These are phyloP conservation scores for Melipona beecheii DNA, from an alignment of 2,888 invertebrate genomes.

Conservation along the genomic window DNA sequence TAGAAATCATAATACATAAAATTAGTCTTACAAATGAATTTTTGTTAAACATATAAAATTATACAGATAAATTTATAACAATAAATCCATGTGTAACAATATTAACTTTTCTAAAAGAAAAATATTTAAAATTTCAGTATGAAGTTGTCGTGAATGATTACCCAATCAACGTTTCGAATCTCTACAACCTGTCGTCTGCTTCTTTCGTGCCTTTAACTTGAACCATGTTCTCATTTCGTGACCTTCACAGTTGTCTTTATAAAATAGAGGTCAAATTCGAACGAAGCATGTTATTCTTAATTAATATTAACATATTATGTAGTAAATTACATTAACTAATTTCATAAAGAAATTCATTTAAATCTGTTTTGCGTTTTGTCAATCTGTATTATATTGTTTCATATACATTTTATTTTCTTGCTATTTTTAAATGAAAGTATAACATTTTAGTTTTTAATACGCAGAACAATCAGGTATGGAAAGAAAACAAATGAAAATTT, in stretches of 20 bases:
- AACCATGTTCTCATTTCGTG: constrained; percentile 61
- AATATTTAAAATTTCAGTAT: constrained; percentile 24
- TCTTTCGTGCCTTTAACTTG: constrained; percentile 33
- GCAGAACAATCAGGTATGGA: constrained; percentile 46
- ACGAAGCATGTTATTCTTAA: constrained; percentile 42
- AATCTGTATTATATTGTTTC: constrained; percentile 10
- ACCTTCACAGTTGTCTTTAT: constrained; percentile 75
- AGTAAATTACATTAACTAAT: constrained; percentile 31
- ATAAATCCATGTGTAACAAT: not conserved
- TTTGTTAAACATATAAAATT: not conserved
- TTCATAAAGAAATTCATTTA: not conserved
- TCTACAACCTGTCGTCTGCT: constrained; percentile 52
- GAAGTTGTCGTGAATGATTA: constrained; percentile 38
- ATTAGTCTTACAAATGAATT: not conserved
- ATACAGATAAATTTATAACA: not conserved
- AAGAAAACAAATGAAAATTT: not conserved
- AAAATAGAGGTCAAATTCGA: constrained; percentile 78
- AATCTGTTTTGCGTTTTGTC: not conserved
- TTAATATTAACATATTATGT: constrained; percentile 20
- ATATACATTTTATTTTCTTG: constrained; percentile 4
- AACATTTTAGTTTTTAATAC: constrained; percentile 15
- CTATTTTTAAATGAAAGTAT: constrained; percentile 29
- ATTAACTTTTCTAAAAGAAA: not conserved
- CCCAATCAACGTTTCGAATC: constrained; percentile 41
- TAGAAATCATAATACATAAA: not conserved